phyloP scores from a whole-genome alignment of 2,888 invertebrate genomes.

The Podotricha telesiphe region DNA sequence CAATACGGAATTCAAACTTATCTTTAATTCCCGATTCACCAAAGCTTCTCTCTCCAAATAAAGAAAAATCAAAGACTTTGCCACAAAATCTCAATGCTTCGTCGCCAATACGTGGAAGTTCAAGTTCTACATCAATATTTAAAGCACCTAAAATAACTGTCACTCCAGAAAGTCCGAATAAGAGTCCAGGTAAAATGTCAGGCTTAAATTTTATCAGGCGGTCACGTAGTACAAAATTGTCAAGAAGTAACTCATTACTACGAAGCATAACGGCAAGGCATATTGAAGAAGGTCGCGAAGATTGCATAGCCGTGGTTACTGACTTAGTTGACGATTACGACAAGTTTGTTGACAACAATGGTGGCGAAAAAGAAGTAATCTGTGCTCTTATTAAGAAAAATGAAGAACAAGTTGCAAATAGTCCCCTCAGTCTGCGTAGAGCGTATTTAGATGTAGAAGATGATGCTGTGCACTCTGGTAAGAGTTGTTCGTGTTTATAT shows the following conservation, averaged over 20 bases:
- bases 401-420: constrained; percentile 72
- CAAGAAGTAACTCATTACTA: constrained; percentile 86
- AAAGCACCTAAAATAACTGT: constrained; percentile 74
- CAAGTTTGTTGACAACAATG: constrained; percentile 68
- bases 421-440: constrained; percentile 75
- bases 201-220: constrained; percentile 86
- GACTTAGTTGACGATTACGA: constrained; percentile 73
- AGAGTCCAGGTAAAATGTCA: constrained; percentile 80
- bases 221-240: constrained; percentile 88
- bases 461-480: constrained; percentile 89
- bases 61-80: constrained; percentile 85
- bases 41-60: constrained; percentile 70
- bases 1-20: constrained; percentile 74
- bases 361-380: constrained; percentile 72
- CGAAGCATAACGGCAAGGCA: constrained; percentile 82
- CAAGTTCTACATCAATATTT: constrained; percentile 76
- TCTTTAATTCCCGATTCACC: constrained; percentile 78
- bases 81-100: constrained; percentile 83
- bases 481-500: constrained; percentile 48
- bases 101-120: constrained; percentile 76
- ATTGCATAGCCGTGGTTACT: constrained; percentile 65
- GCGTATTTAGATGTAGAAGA: constrained; percentile 85
- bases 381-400: constrained; percentile 77
- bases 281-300: constrained; percentile 75
- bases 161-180: constrained; percentile 78